A percentile compares a stretch with the other conserved stretches of the same genome.
These are phyloP conservation scores for Cariama cristata DNA, from an alignment of 2,113 vertebrate species.

Conservation along the genomic window DNA sequence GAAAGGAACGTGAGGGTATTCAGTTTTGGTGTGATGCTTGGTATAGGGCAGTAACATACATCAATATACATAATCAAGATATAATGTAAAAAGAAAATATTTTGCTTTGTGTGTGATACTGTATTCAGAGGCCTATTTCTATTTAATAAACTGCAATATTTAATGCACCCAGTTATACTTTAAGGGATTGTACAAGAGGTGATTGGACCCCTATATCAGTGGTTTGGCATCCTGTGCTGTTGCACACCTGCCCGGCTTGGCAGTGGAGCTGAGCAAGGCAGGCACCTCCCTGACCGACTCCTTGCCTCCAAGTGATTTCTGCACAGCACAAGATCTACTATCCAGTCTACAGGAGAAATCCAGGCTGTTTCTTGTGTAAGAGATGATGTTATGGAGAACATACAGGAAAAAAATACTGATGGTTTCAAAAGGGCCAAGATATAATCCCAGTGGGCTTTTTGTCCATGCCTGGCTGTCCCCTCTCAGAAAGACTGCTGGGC, in stretches of 20 bases:
- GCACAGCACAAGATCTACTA: neutral
- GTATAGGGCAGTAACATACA: neutral
- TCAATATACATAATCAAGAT: neutral
- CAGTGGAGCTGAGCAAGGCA: neutral
- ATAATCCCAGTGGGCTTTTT: neutral
- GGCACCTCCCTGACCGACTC: fast-evolving
- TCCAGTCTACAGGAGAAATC: neutral
- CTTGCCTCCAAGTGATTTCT: neutral
- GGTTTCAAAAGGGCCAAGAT: neutral
- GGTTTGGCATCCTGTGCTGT: neutral
- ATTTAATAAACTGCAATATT: neutral
- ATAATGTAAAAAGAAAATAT: neutral
- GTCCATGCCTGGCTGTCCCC: neutral
- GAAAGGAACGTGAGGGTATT: neutral
- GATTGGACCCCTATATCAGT: neutral
- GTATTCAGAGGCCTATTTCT: neutral
- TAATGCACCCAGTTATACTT: neutral
- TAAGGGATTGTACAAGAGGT: neutral
- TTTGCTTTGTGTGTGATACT: neutral
- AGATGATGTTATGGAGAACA: neutral
- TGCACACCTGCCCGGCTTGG: neutral
- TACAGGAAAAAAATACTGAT: neutral
- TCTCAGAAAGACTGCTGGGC: neutral
- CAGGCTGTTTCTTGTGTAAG: neutral
- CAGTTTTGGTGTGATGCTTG: neutral